Evolutionary conservation across 64 coral and sea anemone genomes (phyloP), one percentile per base, ranked within the genome.

Genomic region (Montipora cactus): DNA sequence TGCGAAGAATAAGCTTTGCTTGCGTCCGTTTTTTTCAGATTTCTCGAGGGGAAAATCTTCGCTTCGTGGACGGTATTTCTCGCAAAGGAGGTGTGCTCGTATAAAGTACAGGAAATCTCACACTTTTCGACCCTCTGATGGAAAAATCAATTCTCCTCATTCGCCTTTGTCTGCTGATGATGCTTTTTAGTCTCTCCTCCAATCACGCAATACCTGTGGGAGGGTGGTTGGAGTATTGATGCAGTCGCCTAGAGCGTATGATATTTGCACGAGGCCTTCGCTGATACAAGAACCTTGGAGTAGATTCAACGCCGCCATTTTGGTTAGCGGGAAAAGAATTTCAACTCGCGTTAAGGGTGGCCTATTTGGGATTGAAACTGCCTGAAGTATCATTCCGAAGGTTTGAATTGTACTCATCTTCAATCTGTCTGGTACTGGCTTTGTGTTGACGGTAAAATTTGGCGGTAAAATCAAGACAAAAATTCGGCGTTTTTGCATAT

Each of bases 401-500:
- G 73, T 88, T 68, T 49, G 8, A 91, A 79, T 91, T 58, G 45
- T 76, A 47, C 87, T 89, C 95, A 97, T 97, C 83, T 89, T 81
- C 82, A 89, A 83, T 74, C 8, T 19, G 47, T 9, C 20, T 19
- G 16, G 49, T 83, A 82, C 58, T 61, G 69, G 67, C 77, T 14
- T 74, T 12, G 70, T 79, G 61, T 83, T 20, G 74, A 47, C n/a
- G 16, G 14, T n/a, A 77, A 21, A 49, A 88, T 66, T 59, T 64
- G 47, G 59, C 70, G 79, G 72, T 89, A 97, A 92, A 84, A 95
- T 66, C 28, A 79, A 71, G 80, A 21, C 67, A 20, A 92, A 97
- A 95, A 89, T 87, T 97, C 79, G 89, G 84, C 88, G 84, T 92
- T 78, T 97, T 95, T 97, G 96, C 96, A 97, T 97, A 97, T 92